Conservation (phyloP, 1,140 invertebrate species). For the Caenorhabditis tropicalis region DNA sequence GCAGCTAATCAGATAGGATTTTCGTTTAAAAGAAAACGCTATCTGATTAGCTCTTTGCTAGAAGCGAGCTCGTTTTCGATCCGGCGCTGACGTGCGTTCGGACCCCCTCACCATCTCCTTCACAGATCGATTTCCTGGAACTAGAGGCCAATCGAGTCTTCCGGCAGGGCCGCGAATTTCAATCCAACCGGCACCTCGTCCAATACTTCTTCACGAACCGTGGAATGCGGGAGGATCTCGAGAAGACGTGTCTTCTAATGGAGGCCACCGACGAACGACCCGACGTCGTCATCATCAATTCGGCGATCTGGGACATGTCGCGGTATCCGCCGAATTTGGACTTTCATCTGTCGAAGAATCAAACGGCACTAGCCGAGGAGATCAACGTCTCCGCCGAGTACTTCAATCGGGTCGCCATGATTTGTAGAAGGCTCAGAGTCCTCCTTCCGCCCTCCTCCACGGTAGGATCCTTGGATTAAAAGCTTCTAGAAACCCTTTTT, state of each 20-base stretch:
- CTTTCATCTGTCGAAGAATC: background rate
- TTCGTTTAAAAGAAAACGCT: too few relatives aligned
- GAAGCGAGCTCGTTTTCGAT: background rate
- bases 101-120: too few relatives aligned
- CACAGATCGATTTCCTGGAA: constrained; percentile 47
- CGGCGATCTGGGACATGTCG: constrained; percentile 44
- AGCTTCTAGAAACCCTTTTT: background rate
- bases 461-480: background rate
- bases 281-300: constrained; percentile 43
- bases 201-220: constrained; percentile 48
- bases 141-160: constrained; percentile 39
- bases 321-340: background rate
- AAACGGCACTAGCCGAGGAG: background rate
- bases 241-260: background rate
- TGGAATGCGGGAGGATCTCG: constrained; percentile 36
- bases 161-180: constrained; percentile 43
- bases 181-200: constrained; percentile 12
- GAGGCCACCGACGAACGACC: constrained; percentile 14
- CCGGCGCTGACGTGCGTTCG: too few relatives aligned
- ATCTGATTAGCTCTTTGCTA: too few relatives aligned
- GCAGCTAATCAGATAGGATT: too few relatives aligned
- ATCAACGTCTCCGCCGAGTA: background rate
- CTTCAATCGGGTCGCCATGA: constrained; percentile 5
- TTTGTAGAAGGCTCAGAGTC: background rate
- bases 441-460: background rate